Conservation (phyloP, 1,140 invertebrate genomes). For the Drosophila pruinosa region DNA sequence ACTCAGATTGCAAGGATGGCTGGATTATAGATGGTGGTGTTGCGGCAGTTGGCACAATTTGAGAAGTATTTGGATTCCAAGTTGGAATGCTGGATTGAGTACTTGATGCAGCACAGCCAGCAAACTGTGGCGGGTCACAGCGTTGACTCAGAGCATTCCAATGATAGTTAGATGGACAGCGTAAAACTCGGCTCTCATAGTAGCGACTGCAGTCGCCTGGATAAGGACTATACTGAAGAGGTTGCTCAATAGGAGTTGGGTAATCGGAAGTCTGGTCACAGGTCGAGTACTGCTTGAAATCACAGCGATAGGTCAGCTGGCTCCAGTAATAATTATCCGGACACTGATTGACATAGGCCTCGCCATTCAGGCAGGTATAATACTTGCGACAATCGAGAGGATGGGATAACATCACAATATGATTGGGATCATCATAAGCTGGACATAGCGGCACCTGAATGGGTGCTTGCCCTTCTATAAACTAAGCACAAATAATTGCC, state of each 20-base stretch:
- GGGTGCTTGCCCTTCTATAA: background rate
- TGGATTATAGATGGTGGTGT: slow-evolving; percentile 25
- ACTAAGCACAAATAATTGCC: too few species aligned
- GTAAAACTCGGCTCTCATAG: slow-evolving; percentile 17
- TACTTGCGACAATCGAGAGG: slow-evolving; percentile 59
- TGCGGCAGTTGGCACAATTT: slow-evolving; percentile 30
- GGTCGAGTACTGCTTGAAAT: slow-evolving; percentile 35
- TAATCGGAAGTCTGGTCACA: slow-evolving; percentile 1
- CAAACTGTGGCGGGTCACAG: slow-evolving; percentile 30
- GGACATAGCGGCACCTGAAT: slow-evolving; percentile 33
- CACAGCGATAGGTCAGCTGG: slow-evolving; percentile 50
- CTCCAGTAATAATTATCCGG: slow-evolving; percentile 60
- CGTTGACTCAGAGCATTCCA: slow-evolving; percentile 23
- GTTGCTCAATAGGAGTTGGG: background rate
- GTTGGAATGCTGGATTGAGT: background rate
- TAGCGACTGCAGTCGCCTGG: slow-evolving; percentile 49
- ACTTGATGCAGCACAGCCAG: background rate
- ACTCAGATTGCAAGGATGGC: background rate
- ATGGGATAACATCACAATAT: slow-evolving; percentile 36
- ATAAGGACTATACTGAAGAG: slow-evolving; percentile 25
- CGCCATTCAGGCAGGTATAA: slow-evolving; percentile 38
- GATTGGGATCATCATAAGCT: slow-evolving; percentile 46
- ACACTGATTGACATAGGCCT: slow-evolving; percentile 29
- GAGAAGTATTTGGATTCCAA: background rate
- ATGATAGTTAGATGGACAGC: slow-evolving; percentile 29